Evolutionary conservation across 2,888 invertebrate species (phyloP).

Genomic region (Petrolisthes cinctipes): DNA sequence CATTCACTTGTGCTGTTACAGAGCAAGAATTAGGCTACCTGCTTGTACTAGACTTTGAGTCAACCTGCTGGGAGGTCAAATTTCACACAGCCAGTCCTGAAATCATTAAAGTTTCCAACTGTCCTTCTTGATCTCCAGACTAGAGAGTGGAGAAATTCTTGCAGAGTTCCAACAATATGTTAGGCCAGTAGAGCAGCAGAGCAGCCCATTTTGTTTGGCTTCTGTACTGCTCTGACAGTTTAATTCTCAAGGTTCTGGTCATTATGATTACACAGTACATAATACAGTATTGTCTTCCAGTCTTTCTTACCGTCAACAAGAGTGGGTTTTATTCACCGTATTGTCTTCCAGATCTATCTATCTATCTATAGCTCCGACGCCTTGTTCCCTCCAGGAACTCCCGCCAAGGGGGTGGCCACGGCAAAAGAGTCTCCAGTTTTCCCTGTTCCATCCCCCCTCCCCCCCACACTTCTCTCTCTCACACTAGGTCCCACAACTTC

Average conservation of each 20-base stretch:
- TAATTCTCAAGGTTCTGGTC: background rate
- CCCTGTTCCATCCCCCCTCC: too few relatives aligned
- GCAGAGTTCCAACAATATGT: constrained; percentile 77
- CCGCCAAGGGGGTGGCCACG: too few relatives aligned
- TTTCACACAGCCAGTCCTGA: constrained; percentile 69
- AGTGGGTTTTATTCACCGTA: too few relatives aligned
- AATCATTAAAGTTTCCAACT: constrained; percentile 76
- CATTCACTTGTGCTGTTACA: background rate
- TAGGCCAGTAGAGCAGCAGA: constrained; percentile 76
- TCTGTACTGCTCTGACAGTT: constrained; percentile 72
- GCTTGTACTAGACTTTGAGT: constrained; percentile 69
- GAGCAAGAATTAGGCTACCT: constrained; percentile 43
- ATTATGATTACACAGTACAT: too few relatives aligned
- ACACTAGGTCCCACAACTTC: too few relatives aligned
- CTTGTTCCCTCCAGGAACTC: too few relatives aligned
- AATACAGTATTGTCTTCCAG: constrained; percentile 75
- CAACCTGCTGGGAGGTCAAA: constrained; percentile 76
- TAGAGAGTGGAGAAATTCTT: constrained; percentile 71
- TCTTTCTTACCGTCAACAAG: too few relatives aligned
- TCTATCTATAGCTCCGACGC: too few relatives aligned
- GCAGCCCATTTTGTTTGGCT: constrained; percentile 74
- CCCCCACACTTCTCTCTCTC: too few relatives aligned
- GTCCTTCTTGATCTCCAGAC: constrained; percentile 74
- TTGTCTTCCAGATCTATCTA: too few relatives aligned
- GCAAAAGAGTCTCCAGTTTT: too few relatives aligned